A percentile compares a stretch with the other conserved stretches of the same genome.
These are phyloP conservation scores for Antechinus stuartii DNA, from an alignment of 2,113 vertebrate species.

Conservation along the genomic window DNA sequence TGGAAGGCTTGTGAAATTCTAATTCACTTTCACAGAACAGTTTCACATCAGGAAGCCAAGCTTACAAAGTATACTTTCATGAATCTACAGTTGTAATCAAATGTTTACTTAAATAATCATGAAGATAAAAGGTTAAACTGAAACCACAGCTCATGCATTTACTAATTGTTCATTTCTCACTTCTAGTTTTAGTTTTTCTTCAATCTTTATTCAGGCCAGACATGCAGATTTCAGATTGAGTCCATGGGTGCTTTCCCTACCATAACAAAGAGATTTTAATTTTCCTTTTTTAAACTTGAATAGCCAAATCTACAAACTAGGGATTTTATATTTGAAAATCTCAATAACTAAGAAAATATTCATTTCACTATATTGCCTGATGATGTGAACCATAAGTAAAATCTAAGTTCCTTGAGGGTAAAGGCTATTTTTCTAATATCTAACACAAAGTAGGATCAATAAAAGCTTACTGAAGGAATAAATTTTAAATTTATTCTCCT, in stretches of 20 bases:
- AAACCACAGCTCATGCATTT: conserved; percentile 9
- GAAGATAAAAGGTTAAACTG: conserved; percentile 32
- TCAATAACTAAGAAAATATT: background rate
- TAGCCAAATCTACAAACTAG: background rate
- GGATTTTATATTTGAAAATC: background rate
- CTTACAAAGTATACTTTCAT: conserved; percentile 22
- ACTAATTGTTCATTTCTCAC: background rate
- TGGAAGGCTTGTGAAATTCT: background rate
- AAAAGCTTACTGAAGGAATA: background rate
- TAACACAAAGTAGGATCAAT: background rate
- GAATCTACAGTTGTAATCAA: background rate
- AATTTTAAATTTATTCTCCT: background rate
- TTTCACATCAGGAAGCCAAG: background rate
- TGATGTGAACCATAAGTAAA: background rate
- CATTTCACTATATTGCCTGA: background rate
- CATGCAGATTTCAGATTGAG: background rate
- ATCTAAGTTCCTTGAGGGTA: background rate
- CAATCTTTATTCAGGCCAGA: background rate
- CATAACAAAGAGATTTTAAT: background rate
- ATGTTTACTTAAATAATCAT: conserved; percentile 17
- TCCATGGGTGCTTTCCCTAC: background rate
- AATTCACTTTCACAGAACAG: background rate
- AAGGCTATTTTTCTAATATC: background rate
- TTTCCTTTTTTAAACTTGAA: background rate
- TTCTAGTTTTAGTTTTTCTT: background rate